Base-by-base conservation (phyloP, 2,888 invertebrate species). In the Bunonema sp. region DNA sequence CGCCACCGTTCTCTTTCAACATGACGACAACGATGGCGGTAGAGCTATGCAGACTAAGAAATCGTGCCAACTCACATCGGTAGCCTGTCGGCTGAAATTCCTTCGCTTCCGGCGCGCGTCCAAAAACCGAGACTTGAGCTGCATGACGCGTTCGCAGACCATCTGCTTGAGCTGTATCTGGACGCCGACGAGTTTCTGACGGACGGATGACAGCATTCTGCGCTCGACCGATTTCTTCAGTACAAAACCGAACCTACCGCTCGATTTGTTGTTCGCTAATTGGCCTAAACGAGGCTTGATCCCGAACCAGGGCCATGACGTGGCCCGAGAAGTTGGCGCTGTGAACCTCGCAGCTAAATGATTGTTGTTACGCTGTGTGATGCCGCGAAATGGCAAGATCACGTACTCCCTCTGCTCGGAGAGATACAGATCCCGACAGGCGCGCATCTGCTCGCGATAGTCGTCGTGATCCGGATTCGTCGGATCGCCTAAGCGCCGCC, bases 41-140 rank as follows among this genome's bases (percentile, higher is more conserved):
- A n/a, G n/a, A n/a, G n/a, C n/a, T n/a, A n/a, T n/a, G n/a, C n/a
- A n/a, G n/a, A n/a, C n/a, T n/a, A n/a, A n/a, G n/a, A n/a, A n/a
- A n/a, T n/a, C 5, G 26, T 26, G 12, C 26, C 12, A 12, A 26
- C 12, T 26, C 26, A 26, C 86, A 77, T 97, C 93, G 21, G 91
- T 93, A 41, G 93, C 91, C 73, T 91, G 89, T 77, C 97, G 97
- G 78, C 88, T 88, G 75, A 97, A 93, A 76, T 93, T 97, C 65
- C 91, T 80, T 59, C 93, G 80, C 74, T 97, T 97, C 76, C 70
- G 69, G 66, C 76, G 75, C 45, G 80, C 80, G 67, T 80, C 80
- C 42, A 80, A 74, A 71, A 80, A 80, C 67, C 53, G 42, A 52
- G 86, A 86, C 69, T 86, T 79, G 50, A 93, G 77, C 57, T 91